These are phyloP conservation scores for Sinocyclocheilus anshuiensis DNA, from an alignment of 2,113 vertebrate genomes.

Conservation along the genomic window DNA sequence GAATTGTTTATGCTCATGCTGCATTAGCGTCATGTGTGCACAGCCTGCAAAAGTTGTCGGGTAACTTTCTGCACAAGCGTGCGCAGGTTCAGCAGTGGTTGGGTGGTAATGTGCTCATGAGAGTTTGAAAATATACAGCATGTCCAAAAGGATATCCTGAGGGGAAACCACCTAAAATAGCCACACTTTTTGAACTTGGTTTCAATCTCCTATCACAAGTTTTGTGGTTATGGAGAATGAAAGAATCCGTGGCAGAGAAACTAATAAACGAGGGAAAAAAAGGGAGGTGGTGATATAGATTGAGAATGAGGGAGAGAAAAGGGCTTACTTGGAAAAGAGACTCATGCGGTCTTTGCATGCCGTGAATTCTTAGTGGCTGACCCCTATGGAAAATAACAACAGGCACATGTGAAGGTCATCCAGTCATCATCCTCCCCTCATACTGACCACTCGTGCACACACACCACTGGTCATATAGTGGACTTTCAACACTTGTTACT, in stretches of 20 bases:
- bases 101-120: constrained; percentile 16
- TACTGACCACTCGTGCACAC: not conserved
- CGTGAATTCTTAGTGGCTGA: constrained; percentile 76
- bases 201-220: not conserved
- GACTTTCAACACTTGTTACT: not conserved
- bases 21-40: not conserved
- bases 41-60: constrained; percentile 16
- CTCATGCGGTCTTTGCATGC: constrained; percentile 64
- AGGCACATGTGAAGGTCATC: constrained; percentile 70
- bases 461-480: not conserved
- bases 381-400: constrained; percentile 76
- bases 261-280: constrained; percentile 35
- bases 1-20: constrained; percentile 13
- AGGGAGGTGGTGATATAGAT: constrained; percentile 41
- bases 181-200: constrained; percentile 53
- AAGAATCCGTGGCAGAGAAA: constrained; percentile 23
- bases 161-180: constrained; percentile 69
- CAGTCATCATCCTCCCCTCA: constrained; percentile 36
- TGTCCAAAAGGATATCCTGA: constrained; percentile 71
- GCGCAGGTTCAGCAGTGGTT: not conserved
- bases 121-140: constrained; percentile 56
- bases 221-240: not conserved
- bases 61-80: constrained; percentile 31
- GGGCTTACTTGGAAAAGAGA: constrained; percentile 52
- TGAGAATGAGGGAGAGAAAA: constrained; percentile 52